Conservation (phyloP, 2,888 invertebrate genomes). For the Lycophotia porphyrea region DNA sequence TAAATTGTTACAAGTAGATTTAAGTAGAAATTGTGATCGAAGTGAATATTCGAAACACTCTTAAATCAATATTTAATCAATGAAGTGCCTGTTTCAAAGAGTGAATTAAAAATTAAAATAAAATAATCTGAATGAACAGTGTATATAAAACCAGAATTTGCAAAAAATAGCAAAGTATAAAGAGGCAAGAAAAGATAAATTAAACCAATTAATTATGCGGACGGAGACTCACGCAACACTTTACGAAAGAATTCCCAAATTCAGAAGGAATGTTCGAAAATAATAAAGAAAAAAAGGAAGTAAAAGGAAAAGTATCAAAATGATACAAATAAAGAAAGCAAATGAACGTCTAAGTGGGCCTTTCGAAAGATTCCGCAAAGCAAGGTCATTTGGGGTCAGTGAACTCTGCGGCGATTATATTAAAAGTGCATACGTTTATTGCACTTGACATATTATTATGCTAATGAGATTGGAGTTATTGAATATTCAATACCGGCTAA, state of each 20-base stretch:
- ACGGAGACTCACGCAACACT: slow-evolving; percentile 8
- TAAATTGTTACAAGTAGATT: not conserved
- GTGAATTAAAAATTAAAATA: not conserved
- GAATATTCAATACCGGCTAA: slow-evolving; percentile 13
- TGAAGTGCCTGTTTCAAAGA: not conserved
- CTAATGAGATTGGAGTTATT: slow-evolving; percentile 33
- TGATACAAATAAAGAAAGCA: slow-evolving; percentile 65
- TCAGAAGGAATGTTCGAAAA: slow-evolving; percentile 55
- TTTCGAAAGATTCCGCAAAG: slow-evolving; percentile 70
- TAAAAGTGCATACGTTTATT: slow-evolving; percentile 38
- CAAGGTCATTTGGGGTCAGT: slow-evolving; percentile 75
- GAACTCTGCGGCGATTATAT: slow-evolving; percentile 66
- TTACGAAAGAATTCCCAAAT: slow-evolving; percentile 18
- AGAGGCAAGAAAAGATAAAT: slow-evolving; percentile 22
- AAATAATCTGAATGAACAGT: not conserved
- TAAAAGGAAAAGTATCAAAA: slow-evolving; percentile 71
- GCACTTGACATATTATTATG: slow-evolving; percentile 41
- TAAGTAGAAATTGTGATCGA: not conserved
- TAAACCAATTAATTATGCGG: slow-evolving; percentile 33
- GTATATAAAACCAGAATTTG: not conserved
- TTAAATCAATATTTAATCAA: not conserved
- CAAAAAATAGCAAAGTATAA: not conserved
- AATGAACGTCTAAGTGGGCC: slow-evolving; percentile 61
- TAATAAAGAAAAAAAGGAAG: slow-evolving; percentile 53
- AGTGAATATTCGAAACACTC: not conserved